A percentile compares a stretch with the other conserved stretches of the same genome.
Evolutionary conservation across 1,140 invertebrate genomes (phyloP).

Genomic region (Bombus pyrosoma): DNA sequence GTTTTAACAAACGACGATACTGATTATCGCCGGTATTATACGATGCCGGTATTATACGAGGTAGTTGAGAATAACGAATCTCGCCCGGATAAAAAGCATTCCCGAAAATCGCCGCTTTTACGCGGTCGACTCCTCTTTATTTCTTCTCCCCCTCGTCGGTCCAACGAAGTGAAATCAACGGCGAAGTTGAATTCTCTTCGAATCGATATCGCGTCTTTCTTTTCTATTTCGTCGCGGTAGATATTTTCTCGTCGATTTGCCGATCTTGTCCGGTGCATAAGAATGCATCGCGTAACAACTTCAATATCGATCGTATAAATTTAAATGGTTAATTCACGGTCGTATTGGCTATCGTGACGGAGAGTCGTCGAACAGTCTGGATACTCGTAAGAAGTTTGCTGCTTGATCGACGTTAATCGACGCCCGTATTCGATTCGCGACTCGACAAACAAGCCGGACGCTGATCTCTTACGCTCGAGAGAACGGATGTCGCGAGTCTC

Average conservation of each 20-base stretch:
- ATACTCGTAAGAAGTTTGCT: slow-evolving; percentile 23
- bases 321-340: slow-evolving; percentile 54
- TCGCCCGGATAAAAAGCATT: neutral
- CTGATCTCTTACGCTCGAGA: neutral
- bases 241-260: neutral
- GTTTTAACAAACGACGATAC: neutral
- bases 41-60: no score
- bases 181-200: neutral
- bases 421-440: neutral
- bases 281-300: slow-evolving; percentile 1
- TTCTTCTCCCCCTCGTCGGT: neutral
- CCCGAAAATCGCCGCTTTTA: neutral
- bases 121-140: no score
- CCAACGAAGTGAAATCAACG: neutral
- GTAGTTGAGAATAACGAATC: no score
- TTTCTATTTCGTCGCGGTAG: neutral
- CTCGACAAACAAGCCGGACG: neutral
- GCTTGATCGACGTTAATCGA: slow-evolving; percentile 23
- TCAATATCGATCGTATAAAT: slow-evolving; percentile 64
- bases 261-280: neutral
- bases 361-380: neutral
- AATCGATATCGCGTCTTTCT: neutral
- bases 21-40: no score
- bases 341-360: neutral
- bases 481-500: neutral